A percentile compares a stretch with the other conserved stretches of the same genome.
These are phyloP conservation scores for Xylota sylvarum DNA, from an alignment of 2,888 invertebrate species.

Conservation along the genomic window DNA sequence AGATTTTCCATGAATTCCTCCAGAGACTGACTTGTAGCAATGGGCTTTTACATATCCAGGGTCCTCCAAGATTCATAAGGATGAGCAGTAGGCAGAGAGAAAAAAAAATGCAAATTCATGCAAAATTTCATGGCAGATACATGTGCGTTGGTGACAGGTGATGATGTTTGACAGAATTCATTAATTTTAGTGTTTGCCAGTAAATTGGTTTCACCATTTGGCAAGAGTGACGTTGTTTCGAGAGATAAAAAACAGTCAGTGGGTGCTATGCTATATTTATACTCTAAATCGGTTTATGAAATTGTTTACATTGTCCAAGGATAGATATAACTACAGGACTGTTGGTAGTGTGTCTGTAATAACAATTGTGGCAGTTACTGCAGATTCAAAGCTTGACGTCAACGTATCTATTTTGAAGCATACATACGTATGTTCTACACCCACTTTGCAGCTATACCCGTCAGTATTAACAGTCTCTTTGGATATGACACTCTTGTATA, in stretches of 20 bases:
- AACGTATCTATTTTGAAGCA: too few relatives aligned
- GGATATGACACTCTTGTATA: too few relatives aligned
- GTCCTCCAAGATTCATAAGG: not conserved
- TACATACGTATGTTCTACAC: too few relatives aligned
- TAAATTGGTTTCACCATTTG: constrained; percentile 21
- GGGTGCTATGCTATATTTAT: too few relatives aligned
- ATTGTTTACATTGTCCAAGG: too few relatives aligned
- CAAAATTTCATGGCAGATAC: constrained; percentile 33
- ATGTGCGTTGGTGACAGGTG: constrained; percentile 47
- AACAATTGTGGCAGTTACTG: too few relatives aligned
- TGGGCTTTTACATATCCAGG: not conserved
- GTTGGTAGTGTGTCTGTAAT: too few relatives aligned
- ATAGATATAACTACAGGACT: too few relatives aligned
- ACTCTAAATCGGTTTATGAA: too few relatives aligned
- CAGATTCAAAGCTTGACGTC: too few relatives aligned
- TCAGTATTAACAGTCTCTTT: too few relatives aligned
- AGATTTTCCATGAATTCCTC: constrained; percentile 38
- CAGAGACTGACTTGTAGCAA: constrained; percentile 15
- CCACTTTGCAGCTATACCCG: too few relatives aligned
- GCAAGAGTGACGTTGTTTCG: not conserved
- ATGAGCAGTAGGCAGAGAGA: not conserved
- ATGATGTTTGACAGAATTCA: constrained; percentile 34
- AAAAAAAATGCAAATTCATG: constrained; percentile 54
- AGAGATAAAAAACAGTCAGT: not conserved
- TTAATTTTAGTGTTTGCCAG: constrained; percentile 25